Conservation (phyloP, 2,113 vertebrate species). For the Lophura nycthemera region DNA sequence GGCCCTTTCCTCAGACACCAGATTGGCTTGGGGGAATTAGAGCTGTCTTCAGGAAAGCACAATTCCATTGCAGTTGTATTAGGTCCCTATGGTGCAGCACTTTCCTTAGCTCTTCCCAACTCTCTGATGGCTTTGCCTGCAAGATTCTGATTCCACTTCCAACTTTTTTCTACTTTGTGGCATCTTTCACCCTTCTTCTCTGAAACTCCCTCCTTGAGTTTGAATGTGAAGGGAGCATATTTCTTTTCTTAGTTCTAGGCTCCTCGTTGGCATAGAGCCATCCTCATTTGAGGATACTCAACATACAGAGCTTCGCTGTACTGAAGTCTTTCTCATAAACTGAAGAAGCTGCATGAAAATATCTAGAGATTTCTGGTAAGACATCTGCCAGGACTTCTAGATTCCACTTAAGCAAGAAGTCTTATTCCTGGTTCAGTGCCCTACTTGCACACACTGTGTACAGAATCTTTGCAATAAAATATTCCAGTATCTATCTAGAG, state of each 20-base stretch:
- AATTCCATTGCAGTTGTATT: not conserved
- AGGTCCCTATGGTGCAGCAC: not conserved
- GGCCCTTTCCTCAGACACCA: not conserved
- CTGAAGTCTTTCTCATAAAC: not conserved
- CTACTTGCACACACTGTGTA: rapidly evolving
- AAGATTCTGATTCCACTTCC: not conserved
- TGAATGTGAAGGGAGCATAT: not conserved
- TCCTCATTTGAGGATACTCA: not conserved
- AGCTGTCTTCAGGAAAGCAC: not conserved
- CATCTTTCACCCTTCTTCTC: not conserved
- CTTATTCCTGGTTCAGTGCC: not conserved
- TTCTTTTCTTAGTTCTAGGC: not conserved
- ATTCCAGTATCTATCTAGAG: not conserved
- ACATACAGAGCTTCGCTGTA: rapidly evolving
- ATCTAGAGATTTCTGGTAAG: not conserved
- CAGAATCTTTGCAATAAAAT: not conserved
- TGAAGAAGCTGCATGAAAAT: not conserved
- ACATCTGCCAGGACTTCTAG: not conserved
- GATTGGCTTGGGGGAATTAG: not conserved
- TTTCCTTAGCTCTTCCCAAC: not conserved
- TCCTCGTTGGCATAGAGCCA: not conserved
- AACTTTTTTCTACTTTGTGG: not conserved
- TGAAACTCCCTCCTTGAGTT: not conserved
- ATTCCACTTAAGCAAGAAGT: not conserved
- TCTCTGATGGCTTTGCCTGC: not conserved